Conservation (phyloP, 2,113 vertebrate species). For the Brevimyrus niger region DNA sequence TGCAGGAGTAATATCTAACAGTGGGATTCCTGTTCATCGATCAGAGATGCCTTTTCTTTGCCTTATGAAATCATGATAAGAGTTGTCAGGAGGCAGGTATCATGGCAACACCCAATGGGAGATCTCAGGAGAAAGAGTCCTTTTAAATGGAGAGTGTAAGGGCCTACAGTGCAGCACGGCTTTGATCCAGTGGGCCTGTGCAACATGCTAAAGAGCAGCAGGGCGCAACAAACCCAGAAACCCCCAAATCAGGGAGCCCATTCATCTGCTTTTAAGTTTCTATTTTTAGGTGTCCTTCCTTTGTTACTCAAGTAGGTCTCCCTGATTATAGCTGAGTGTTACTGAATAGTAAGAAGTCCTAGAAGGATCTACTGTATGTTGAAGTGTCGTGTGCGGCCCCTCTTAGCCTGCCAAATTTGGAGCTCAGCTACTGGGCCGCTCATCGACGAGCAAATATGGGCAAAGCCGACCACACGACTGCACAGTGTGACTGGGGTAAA, state of each 20-base stretch:
- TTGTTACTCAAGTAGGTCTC: background rate
- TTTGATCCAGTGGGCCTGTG: background rate
- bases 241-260: background rate
- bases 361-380: background rate
- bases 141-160: slow-evolving; percentile 37
- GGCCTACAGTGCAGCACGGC: slow-evolving; percentile 39
- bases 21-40: background rate
- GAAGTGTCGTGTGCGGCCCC: background rate
- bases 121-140: slow-evolving; percentile 23
- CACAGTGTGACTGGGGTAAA: background rate
- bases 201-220: background rate
- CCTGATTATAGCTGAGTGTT: background rate
- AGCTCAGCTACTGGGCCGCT: background rate
- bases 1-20: background rate
- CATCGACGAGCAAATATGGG: background rate
- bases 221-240: background rate
- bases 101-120: slow-evolving; percentile 49
- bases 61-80: background rate
- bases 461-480: background rate
- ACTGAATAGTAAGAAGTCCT: background rate
- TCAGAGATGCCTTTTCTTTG: background rate
- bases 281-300: background rate
- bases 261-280: background rate
- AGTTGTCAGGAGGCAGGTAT: slow-evolving; percentile 26
- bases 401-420: background rate